Percentiles rank a stretch among this genome's conserved stretches.
Conservation (phyloP, 2,113 vertebrate genomes). For the Paraplagusia blochii region DNA sequence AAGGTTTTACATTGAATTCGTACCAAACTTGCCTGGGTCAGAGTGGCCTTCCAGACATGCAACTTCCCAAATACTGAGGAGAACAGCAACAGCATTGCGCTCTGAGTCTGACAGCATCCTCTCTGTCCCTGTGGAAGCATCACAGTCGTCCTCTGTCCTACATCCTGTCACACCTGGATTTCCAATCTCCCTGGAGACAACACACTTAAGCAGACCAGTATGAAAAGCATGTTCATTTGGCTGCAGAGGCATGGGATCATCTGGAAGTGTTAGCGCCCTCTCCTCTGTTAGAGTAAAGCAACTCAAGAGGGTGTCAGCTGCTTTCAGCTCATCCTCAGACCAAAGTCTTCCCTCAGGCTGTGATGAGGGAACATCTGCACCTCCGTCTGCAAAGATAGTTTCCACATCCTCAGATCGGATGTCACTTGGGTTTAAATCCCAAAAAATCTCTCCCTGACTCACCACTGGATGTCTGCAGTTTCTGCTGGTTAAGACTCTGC, state of each 20-base stretch:
- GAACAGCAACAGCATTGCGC: constrained; percentile 13
- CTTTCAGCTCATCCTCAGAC: constrained; percentile 25
- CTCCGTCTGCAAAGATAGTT: too few species aligned
- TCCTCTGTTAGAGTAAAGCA: not conserved
- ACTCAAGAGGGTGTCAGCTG: constrained; percentile 26
- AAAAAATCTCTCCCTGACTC: not conserved
- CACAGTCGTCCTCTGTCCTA: not conserved
- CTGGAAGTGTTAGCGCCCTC: not conserved
- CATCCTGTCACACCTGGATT: not conserved
- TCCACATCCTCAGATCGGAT: not conserved
- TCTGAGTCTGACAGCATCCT: constrained; percentile 21
- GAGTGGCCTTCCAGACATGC: not conserved
- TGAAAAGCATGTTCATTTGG: not conserved
- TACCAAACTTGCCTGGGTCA: not conserved
- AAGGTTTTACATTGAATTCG: not conserved
- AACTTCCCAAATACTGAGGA: constrained; percentile 26
- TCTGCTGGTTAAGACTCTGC: constrained; percentile 55
- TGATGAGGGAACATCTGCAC: too few species aligned
- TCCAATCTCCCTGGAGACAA: not conserved
- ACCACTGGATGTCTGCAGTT: not conserved
- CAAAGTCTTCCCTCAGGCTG: not conserved
- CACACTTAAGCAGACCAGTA: not conserved
- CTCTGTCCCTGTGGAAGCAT: not conserved
- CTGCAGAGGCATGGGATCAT: not conserved
- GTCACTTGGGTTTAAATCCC: too few species aligned